Conservation (phyloP, 2,113 vertebrate genomes). For the Tachuris rubrigastra region DNA sequence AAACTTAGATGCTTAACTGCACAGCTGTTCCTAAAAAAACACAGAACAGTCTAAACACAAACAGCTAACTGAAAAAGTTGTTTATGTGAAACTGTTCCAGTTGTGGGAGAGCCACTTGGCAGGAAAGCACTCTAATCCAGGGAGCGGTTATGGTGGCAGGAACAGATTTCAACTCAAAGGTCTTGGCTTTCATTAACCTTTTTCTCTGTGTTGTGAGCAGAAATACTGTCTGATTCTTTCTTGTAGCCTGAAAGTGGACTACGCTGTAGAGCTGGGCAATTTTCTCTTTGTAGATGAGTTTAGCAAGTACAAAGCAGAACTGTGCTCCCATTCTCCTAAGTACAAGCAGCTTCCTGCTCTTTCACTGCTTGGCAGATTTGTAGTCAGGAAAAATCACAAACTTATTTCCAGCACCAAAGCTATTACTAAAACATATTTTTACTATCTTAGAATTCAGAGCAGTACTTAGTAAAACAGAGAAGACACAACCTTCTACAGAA, state of each 20-base stretch:
- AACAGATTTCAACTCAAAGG: neutral
- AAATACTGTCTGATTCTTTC: neutral
- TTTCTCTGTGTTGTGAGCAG: neutral
- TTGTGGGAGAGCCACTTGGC: neutral
- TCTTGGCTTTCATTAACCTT: neutral
- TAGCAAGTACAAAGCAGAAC: neutral
- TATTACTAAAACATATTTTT: neutral
- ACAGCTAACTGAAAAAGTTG: neutral
- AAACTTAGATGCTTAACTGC: neutral
- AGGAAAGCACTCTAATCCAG: neutral
- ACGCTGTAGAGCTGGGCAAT: neutral
- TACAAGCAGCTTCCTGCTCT: neutral
- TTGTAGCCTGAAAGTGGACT: neutral
- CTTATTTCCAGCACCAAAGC: neutral
- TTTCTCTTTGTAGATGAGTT: neutral
- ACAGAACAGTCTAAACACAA: neutral
- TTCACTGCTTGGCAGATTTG: neutral
- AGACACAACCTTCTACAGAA: neutral
- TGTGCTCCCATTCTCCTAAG: neutral
- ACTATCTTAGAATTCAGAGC: neutral
- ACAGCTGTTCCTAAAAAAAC: neutral
- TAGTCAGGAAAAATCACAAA: neutral
- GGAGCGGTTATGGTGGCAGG: neutral
- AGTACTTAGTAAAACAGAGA: neutral
- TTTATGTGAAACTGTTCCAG: neutral